Evolutionary conservation across 2,888 invertebrate genomes (phyloP), one percentile per base, ranked within the genome.

Genomic region (Neoscelio sp.): DNA sequence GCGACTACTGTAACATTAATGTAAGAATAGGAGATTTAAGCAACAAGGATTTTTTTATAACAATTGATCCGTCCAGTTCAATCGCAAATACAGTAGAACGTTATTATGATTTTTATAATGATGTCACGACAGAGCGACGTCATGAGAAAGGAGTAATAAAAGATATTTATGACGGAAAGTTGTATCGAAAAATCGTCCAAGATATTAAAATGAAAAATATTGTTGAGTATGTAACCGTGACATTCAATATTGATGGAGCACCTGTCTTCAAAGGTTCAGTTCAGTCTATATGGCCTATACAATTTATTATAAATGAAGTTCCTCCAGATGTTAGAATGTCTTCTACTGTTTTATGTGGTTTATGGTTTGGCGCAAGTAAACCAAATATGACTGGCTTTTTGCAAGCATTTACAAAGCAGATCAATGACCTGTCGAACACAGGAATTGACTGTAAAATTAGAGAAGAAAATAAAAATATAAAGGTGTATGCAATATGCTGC

Each of bases 201-300:
- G 23, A 50, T 2, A 28, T 50, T 1, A 50, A 6, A 12, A 26
- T 7, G 1, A 23, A 26, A 1, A 12, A 12, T n/a, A 12, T 50
- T 5, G n/a, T 13, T 13, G 15, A 50, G 10, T 50, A 78, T 52
- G 64, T 35, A 18, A 81, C 68, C 2, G 13, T 78, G 0, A 80
- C 42, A 44, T 81, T 82, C 26, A 81, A 78, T 13, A 60, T 68
- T 12, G 80, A 82, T 56, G 80, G 80, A 13, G 70, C 74, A 7
- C 67, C 68, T 10, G 42, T 67, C 20, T 68, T 78, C 18, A 23
- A 78, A 62, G 75, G 78, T 18, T 80, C 78, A 0, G 50, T 44
- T 6, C 54, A 50, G 38, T 75, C 70, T 2, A 73, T 80, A 10
- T 82, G 78, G 80, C 78, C 80, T 6, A 80, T 82, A 13, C 73